phyloP scores from a whole-genome alignment of 2,113 vertebrate species.

The Catharus bicknelli region DNA sequence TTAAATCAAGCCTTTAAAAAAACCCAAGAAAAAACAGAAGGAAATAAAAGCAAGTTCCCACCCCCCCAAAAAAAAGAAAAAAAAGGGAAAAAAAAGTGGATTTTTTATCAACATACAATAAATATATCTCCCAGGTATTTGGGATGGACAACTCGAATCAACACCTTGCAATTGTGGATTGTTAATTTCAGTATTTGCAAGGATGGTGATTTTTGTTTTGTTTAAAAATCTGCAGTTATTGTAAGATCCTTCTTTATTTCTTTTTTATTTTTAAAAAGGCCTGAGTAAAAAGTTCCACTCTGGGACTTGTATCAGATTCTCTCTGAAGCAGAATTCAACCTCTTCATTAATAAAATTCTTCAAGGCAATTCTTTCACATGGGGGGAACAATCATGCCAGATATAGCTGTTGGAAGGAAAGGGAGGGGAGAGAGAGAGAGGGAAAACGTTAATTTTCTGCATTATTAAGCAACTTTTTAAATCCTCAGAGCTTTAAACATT shows the following conservation, averaged over 20 bases:
- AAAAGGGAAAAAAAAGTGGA: conserved; percentile 62
- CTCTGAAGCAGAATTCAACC: conserved; percentile 83
- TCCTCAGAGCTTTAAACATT: conserved; percentile 21
- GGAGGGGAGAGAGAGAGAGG: background rate
- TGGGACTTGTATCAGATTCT: conserved; percentile 87
- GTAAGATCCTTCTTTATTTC: conserved; percentile 81
- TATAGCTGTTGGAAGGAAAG: conserved; percentile 84
- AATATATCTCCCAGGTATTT: conserved; percentile 85
- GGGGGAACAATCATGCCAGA: conserved; percentile 97
- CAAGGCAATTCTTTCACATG: conserved; percentile 95
- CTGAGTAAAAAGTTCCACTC: conserved; percentile 95
- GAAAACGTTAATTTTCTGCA: conserved; percentile 41
- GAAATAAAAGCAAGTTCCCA: conserved; percentile 43
- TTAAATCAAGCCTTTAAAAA: conserved; percentile 73
- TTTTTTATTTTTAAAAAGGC: conserved; percentile 85
- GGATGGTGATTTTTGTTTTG: conserved; percentile 71
- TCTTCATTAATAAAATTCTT: conserved; percentile 84
- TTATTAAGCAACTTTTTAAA: conserved; percentile 21
- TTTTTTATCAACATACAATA: conserved; percentile 83
- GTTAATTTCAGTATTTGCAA: conserved; percentile 76
- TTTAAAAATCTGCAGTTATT: conserved; percentile 83
- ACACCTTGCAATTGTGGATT: conserved; percentile 77
- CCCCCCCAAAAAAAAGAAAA: background rate
- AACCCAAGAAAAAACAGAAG: background rate
- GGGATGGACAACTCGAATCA: conserved; percentile 78